Conservation (phyloP, 2,797 vertebrate species). For the Phoeniculus purpureus region DNA sequence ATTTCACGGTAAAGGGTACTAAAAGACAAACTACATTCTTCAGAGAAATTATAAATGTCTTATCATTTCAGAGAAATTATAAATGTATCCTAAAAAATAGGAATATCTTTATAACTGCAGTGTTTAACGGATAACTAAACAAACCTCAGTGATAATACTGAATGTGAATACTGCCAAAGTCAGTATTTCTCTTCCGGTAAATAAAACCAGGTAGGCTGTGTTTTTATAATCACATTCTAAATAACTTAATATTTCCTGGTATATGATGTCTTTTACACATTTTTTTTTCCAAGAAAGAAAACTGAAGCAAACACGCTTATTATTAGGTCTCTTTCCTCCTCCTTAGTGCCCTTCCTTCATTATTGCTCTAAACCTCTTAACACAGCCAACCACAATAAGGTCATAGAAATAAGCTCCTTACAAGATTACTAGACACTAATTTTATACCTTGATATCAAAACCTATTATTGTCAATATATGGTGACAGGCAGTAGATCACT, state of each 20-base stretch:
- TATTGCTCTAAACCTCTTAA: slow-evolving; percentile 38
- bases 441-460: slow-evolving; percentile 69
- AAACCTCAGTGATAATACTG: background rate
- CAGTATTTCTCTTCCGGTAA: background rate
- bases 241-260: background rate
- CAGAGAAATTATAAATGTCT: background rate
- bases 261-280: background rate
- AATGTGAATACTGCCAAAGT: background rate
- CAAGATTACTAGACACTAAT: slow-evolving; percentile 67
- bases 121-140: background rate
- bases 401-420: slow-evolving; percentile 75
- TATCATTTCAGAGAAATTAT: background rate
- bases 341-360: background rate
- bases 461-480: slow-evolving; percentile 26
- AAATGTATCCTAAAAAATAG: background rate
- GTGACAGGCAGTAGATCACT: background rate
- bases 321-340: background rate
- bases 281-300: background rate
- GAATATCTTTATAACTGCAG: background rate
- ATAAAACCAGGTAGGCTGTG: background rate
- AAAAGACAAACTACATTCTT: background rate
- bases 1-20: background rate
- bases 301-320: background rate
- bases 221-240: background rate
- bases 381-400: slow-evolving; percentile 49